Percentiles rank a stretch among this genome's conserved stretches.
Evolutionary conservation across 2,888 invertebrate genomes (phyloP).

Genomic region (Ceramica pisi): DNA sequence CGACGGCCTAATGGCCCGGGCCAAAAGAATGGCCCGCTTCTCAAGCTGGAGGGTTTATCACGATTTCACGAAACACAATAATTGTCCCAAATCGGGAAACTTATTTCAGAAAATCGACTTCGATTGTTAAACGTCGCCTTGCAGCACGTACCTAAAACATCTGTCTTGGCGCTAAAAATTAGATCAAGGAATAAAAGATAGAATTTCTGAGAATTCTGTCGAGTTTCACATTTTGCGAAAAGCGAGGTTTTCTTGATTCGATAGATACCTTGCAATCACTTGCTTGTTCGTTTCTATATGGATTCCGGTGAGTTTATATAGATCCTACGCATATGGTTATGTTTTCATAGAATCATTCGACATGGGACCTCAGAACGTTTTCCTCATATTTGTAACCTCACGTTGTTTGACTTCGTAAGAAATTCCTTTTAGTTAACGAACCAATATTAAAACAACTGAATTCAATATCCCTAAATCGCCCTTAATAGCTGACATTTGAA

Average conservation of each 20-base stretch:
- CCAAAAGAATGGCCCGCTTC: slow-evolving; percentile 54
- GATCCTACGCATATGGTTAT: no score
- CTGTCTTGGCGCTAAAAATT: slow-evolving; percentile 39
- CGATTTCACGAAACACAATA: slow-evolving; percentile 61
- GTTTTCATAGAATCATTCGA: no score
- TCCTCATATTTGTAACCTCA: no score
- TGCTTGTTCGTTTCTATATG: not conserved
- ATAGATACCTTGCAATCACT: not conserved
- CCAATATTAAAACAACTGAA: not conserved
- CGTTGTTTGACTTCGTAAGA: not conserved
- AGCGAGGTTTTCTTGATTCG: not conserved
- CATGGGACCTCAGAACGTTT: no score
- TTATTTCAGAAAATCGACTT: slow-evolving; percentile 59
- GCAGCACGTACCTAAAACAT: slow-evolving; percentile 45
- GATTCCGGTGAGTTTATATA: not conserved
- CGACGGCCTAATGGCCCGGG: slow-evolving; percentile 41
- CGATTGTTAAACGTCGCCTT: slow-evolving; percentile 42
- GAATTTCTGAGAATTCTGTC: slow-evolving; percentile 21
- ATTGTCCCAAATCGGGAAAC: slow-evolving; percentile 44
- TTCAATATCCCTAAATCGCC: slow-evolving; percentile 11
- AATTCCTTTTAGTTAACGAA: not conserved
- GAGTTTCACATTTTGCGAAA: slow-evolving; percentile 18
- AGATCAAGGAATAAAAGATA: slow-evolving; percentile 42
- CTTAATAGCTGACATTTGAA: slow-evolving; percentile 8
- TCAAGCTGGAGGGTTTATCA: slow-evolving; percentile 60